These are phyloP conservation scores for Panagrolaimus sp. DNA, from an alignment of 1,140 invertebrate species.

Conservation along the genomic window DNA sequence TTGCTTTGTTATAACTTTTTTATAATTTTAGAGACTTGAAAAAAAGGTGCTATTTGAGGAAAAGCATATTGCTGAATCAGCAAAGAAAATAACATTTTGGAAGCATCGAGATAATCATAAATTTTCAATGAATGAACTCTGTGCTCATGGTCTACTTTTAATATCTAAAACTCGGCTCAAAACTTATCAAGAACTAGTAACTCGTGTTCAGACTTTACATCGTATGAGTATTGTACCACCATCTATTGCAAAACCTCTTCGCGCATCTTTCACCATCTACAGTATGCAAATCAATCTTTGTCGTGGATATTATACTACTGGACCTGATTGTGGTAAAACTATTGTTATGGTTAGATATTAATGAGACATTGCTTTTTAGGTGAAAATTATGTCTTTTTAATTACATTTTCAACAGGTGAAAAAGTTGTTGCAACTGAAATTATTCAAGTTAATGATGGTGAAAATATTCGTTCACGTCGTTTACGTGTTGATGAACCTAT, in stretches of 20 bases:
- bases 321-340: background rate
- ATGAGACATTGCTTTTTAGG: background rate
- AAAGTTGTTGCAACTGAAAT: slow-evolving; percentile 3
- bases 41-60: background rate
- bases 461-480: background rate
- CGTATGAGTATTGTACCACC: background rate
- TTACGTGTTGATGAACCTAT: background rate
- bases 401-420: background rate
- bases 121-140: background rate
- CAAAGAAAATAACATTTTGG: background rate
- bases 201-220: slow-evolving; percentile 5
- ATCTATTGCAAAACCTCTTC: background rate
- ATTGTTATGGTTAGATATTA: too few species aligned
- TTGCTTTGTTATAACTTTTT: too few species aligned
- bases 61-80: background rate
- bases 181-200: background rate
- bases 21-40: background rate
- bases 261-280: background rate
- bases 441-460: background rate
- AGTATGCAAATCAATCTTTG: background rate
- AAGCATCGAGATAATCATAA: background rate
- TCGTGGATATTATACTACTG: background rate
- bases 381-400: background rate
- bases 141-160: background rate
- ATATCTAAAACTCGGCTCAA: background rate